Evolutionary conservation across 2,113 vertebrate genomes (phyloP).

Genomic region (Vidua macroura): DNA sequence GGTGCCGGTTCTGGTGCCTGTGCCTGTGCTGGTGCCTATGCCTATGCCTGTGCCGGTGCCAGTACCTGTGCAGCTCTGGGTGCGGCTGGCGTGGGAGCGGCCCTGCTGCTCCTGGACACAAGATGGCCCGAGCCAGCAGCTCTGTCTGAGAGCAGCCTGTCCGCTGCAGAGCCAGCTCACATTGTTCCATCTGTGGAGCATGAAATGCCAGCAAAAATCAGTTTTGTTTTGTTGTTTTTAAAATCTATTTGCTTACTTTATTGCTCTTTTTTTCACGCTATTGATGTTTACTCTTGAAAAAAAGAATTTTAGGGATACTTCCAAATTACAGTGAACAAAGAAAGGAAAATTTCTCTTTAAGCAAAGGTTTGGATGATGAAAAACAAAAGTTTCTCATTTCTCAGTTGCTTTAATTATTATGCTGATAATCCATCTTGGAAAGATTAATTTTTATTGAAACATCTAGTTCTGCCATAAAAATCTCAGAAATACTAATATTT

Average conservation of each 20-base stretch:
- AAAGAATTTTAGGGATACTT: background rate
- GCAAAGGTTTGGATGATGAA: background rate
- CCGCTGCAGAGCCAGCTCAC: background rate
- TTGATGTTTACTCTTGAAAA: background rate
- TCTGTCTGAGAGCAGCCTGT: background rate
- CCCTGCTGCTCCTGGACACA: background rate
- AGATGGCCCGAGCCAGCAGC: constrained; percentile 9
- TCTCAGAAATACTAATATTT: background rate
- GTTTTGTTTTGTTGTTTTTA: background rate
- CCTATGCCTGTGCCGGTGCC: background rate
- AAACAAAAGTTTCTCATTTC: background rate
- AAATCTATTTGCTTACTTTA: background rate
- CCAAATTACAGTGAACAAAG: background rate
- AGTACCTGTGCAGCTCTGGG: background rate
- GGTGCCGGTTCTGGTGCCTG: no score
- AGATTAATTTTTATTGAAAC: background rate
- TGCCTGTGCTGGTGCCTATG: background rate
- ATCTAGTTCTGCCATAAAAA: background rate
- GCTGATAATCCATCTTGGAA: background rate
- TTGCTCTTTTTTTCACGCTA: background rate
- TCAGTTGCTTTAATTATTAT: background rate
- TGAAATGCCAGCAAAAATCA: background rate
- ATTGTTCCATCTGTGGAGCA: background rate
- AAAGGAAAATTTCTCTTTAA: background rate
- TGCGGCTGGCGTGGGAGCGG: background rate